Percentiles rank a stretch among this genome's conserved stretches.
phyloP scores from a whole-genome alignment of 1,140 invertebrate species.

The Paraescarpia echinospica region DNA sequence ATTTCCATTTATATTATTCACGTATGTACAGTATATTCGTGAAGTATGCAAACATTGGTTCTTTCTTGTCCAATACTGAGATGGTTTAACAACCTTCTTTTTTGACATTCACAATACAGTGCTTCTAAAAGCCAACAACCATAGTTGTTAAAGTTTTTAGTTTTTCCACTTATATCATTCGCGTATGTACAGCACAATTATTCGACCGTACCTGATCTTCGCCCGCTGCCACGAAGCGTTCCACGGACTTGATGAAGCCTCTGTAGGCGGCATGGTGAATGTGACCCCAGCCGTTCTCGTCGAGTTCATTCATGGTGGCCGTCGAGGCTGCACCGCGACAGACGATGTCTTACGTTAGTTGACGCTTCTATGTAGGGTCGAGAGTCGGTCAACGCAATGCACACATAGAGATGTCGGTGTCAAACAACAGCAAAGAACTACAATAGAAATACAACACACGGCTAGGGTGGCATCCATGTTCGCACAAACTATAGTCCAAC shows the following conservation, averaged over 20 bases:
- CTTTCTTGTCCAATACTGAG: not conserved
- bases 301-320: slow-evolving; percentile 42
- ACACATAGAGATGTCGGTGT: not conserved
- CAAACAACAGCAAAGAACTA: slow-evolving; percentile 8
- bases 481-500: not conserved
- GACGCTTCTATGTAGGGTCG: not conserved
- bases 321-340: not conserved
- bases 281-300: slow-evolving; percentile 53
- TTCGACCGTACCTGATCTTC: not conserved
- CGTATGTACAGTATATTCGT: no score
- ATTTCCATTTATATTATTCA: no score
- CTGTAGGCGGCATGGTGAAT: slow-evolving; percentile 51
- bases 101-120: not conserved
- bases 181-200: no score
- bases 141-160: not conserved
- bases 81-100: not conserved
- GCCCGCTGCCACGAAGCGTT: slow-evolving; percentile 45
- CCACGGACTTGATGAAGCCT: slow-evolving; percentile 51
- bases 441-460: not conserved
- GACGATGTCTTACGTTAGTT: not conserved
- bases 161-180: no score
- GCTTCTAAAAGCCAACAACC: not conserved
- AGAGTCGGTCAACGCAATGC: not conserved
- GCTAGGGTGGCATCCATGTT: not conserved
- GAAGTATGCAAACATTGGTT: no score